Evolutionary conservation across 1,140 invertebrate genomes (phyloP), one percentile per base, ranked within the genome.

Genomic region (Sarcophaga bullata): DNA sequence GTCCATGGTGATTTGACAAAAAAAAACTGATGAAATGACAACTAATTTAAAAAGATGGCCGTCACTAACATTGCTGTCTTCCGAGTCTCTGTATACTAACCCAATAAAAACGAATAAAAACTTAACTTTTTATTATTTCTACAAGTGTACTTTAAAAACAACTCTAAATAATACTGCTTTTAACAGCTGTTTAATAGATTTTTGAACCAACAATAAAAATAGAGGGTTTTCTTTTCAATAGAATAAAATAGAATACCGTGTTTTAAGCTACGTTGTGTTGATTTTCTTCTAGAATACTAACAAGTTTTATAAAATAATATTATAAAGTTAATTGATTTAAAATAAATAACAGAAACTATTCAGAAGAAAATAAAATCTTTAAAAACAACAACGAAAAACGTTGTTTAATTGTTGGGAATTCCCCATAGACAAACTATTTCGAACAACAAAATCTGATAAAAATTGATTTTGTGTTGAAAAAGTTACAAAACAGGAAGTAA

Each of bases 401-500:
- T 37, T 37, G 62, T 68, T n/a, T 25, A 68, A 19, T 19, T 19
- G 7, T 58, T 58, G 54, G 54, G 54, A n/a, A 58, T n/a, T 58
- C 54, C 62, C 62, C 10, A 68, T 68, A 25, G 19, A 68, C 6
- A 7, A 68, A 37, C 25, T 37, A 68, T 9, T 62, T 68, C 19
- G 17, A n/a, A 68, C 13, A 15, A 47, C 6, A 76, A 62, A 15
- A 49, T n/a, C 8, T 76, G 49, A 76, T 50, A 50, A 50, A 48
- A 78, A n/a, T 19, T 37, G 25, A 37, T 37, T 37, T 37, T 37
- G 0, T 25, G n/a, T n/a, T 9, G 37, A 11, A 25, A 78, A 78
- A 50, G 75, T 52, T 78, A 50, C 25, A 78, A 49, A 76, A 78
- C 75, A 78, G 75, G 75, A 78, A 78, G 75, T 78, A 50, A 50